Conservation (phyloP, 2,888 invertebrate genomes). For the Pterostichus niger region DNA sequence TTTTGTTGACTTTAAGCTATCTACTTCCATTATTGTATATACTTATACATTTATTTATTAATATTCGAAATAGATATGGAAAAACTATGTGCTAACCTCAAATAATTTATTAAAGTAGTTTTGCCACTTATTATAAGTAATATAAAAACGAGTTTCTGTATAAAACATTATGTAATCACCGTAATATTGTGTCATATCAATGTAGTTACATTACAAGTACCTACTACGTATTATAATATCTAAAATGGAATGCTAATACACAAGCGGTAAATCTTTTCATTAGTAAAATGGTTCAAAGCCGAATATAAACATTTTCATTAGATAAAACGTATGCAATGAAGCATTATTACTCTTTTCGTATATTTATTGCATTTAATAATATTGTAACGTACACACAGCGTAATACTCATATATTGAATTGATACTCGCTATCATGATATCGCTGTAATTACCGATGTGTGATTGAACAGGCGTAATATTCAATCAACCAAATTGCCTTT, state of each 20-base stretch:
- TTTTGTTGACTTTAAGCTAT: neutral
- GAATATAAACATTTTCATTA: constrained; percentile 45
- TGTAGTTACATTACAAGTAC: no score
- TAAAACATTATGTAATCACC: neutral
- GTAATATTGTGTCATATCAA: neutral
- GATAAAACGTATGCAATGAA: constrained; percentile 31
- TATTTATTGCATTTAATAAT: constrained; percentile 38
- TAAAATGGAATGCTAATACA: no score
- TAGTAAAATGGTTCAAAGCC: constrained; percentile 32
- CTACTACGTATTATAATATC: no score
- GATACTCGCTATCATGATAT: constrained; percentile 35
- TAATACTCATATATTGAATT: constrained; percentile 14
- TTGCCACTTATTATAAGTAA: constrained; percentile 18
- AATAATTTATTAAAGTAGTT: constrained; percentile 22
- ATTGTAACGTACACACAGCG: constrained; percentile 29
- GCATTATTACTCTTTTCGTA: constrained; percentile 30
- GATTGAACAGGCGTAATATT: constrained; percentile 31
- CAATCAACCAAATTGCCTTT: constrained; percentile 34
- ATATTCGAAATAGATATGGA: neutral
- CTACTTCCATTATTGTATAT: no score
- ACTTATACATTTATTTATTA: no score
- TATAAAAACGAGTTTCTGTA: neutral
- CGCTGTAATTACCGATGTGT: constrained; percentile 42
- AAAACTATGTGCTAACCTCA: constrained; percentile 27
- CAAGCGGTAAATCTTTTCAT: constrained; percentile 34